Evolutionary conservation across 2,113 vertebrate species (phyloP).

Genomic region (Rhabdornis inornatus): DNA sequence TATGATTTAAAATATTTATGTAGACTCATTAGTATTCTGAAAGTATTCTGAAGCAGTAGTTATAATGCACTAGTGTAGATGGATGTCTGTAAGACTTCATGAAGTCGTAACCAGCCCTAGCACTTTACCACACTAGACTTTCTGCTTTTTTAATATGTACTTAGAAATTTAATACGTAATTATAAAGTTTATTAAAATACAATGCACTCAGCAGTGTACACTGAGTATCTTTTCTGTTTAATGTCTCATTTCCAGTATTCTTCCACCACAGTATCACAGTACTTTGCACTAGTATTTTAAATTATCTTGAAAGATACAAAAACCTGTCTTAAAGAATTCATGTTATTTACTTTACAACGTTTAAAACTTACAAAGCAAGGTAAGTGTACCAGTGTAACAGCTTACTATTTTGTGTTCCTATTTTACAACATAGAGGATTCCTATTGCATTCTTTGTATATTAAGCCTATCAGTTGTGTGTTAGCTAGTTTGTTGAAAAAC

Average conservation of each 20-base stretch:
- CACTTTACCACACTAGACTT: not conserved
- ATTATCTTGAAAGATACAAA: not conserved
- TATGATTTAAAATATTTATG: not conserved
- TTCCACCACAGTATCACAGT: not conserved
- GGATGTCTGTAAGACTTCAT: not conserved
- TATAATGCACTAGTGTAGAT: not conserved
- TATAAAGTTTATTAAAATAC: not conserved
- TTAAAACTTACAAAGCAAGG: not conserved
- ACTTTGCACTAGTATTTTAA: not conserved
- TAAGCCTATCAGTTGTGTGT: not conserved
- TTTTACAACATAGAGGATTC: not conserved
- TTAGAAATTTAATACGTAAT: not conserved
- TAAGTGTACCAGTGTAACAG: not conserved
- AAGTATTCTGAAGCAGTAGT: not conserved
- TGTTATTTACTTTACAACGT: not conserved
- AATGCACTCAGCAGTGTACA: not conserved
- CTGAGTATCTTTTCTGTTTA: not conserved
- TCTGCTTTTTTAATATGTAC: fast-evolving
- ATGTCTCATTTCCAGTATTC: not conserved
- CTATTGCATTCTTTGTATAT: not conserved
- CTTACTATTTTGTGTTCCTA: not conserved
- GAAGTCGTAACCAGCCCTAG: not conserved
- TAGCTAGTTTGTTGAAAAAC: not conserved
- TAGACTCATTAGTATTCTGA: not conserved
- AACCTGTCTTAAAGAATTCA: not conserved